Evolutionary conservation across 2,797 vertebrate genomes (phyloP), one percentile per base, ranked within the genome.

Genomic region (Prionace glauca): DNA sequence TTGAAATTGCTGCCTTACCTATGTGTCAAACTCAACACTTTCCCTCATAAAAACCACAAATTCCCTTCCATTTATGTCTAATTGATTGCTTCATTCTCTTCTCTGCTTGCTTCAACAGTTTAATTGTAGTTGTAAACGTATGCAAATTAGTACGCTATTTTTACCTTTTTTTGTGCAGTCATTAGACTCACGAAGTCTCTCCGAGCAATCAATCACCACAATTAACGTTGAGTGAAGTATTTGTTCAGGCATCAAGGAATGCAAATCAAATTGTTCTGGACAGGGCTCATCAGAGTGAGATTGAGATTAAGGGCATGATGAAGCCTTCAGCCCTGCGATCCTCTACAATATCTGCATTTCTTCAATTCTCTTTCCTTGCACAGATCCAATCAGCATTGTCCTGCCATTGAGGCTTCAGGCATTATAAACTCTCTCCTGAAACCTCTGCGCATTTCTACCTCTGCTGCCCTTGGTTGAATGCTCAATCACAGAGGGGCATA

Each of bases 61-160:
- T n/a, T n/a, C 90, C n/a, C n/a, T 92, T 69, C 62, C 62, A 41
- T 69, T 92, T 69, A 9, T 7, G 36, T 22, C 18, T 41, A 41
- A 69, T 69, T 92, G 62, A 91, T 41, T 92, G 90, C 62, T 92
- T 69, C 62, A 36, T 36, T 22, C n/a, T 69, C 24, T 69, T 36
- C 9, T 84, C 90, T 69, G 62, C 20, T 36, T 92, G 62, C 36
- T 92, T 36, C 90, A 69, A 20, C 62, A 92, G 90, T 84, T 92
- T 92, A 92, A 69, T 92, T 92, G 90, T 62, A 12, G 60, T 69
- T 92, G 90, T 92, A 92, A 92, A 92, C 36, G n/a, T 69, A 92
- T 92, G 90, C 90, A 92, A 69, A 92, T 69, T 36, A 92, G n/a
- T n/a, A 14, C 62, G 32, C 32, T 91, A 91, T 91, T 91, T 91